Conservation (phyloP, 2,888 invertebrate species). For the Digitonthophagus gazella region DNA sequence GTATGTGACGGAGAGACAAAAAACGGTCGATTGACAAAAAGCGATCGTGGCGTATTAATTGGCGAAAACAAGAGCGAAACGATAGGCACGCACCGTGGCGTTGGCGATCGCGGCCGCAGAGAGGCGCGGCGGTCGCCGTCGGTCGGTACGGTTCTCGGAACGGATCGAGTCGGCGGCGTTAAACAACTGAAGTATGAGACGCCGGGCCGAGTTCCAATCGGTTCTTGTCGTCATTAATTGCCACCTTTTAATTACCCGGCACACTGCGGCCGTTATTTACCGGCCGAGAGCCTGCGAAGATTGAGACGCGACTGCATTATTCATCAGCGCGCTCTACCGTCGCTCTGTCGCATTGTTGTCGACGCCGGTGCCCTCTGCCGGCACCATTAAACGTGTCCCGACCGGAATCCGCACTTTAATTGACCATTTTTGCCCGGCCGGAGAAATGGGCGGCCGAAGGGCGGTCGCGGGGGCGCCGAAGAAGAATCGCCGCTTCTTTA, state of each 20-base stretch:
- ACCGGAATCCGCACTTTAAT: constrained; percentile 28
- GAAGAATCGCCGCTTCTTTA: constrained; percentile 20
- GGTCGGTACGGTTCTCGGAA: constrained; percentile 18
- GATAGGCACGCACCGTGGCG: not conserved
- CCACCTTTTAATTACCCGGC: constrained; percentile 52
- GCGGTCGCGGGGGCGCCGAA: no score
- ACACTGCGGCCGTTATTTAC: constrained; percentile 37
- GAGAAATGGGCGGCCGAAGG: constrained; percentile 18
- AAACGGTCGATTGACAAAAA: not conserved
- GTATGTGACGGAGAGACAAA: not conserved
- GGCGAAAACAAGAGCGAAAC: no score
- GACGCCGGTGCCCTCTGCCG: constrained; percentile 23
- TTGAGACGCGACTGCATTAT: constrained; percentile 38
- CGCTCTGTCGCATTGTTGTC: constrained; percentile 26
- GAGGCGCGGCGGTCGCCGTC: not conserved
- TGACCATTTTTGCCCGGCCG: constrained; percentile 23
- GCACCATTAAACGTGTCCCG: constrained; percentile 28
- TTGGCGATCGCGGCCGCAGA: not conserved
- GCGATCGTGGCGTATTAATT: not conserved
- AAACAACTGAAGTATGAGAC: constrained; percentile 33
- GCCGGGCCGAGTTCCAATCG: constrained; percentile 46
- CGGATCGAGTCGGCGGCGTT: constrained; percentile 20
- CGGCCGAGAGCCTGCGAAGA: constrained; percentile 27
- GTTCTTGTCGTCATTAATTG: constrained; percentile 53
- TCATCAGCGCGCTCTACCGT: constrained; percentile 30